Evolutionary conservation across 2,113 vertebrate species (phyloP).

Genomic region (Reinhardtius hippoglossoides): DNA sequence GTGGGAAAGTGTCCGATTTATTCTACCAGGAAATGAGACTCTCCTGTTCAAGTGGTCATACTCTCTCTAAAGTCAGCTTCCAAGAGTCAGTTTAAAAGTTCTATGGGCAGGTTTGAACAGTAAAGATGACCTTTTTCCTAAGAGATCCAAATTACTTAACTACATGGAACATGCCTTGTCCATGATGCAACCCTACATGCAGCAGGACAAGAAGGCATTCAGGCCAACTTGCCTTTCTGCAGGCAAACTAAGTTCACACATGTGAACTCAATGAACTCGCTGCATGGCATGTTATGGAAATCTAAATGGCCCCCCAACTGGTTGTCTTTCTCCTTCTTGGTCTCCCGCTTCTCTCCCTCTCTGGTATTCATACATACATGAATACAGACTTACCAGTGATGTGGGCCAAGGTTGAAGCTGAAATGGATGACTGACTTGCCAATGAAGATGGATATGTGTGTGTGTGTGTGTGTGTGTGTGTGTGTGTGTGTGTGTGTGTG

Average conservation of each 20-base stretch:
- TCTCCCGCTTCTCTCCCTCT: slow-evolving; percentile 50
- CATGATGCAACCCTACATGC: no score
- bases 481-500: slow-evolving; percentile 5
- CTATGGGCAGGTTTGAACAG: slow-evolving; percentile 32
- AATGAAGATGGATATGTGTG: slow-evolving; percentile 53
- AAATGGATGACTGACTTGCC: slow-evolving; percentile 69
- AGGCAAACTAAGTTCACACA: slow-evolving; percentile 56
- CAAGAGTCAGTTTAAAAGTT: slow-evolving; percentile 26
- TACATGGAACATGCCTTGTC: slow-evolving; percentile 54
- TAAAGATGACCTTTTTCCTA: slow-evolving; percentile 7
- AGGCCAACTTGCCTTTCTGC: slow-evolving; percentile 54
- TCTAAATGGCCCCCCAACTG: slow-evolving; percentile 61
- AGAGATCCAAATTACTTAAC: slow-evolving; percentile 24
- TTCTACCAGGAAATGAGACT: not conserved
- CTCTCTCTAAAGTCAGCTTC: slow-evolving; percentile 17
- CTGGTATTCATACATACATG: slow-evolving; percentile 66
- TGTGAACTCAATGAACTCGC: slow-evolving; percentile 65
- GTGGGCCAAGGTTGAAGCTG: slow-evolving; percentile 74
- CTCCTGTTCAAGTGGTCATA: slow-evolving; percentile 16
- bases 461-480: slow-evolving; percentile 16
- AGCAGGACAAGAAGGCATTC: slow-evolving; percentile 45
- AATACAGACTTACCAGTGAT: slow-evolving; percentile 66
- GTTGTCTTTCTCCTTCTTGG: slow-evolving; percentile 36
- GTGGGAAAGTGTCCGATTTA: no score
- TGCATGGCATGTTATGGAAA: slow-evolving; percentile 66